A percentile compares a stretch with the other conserved stretches of the same genome.
phyloP scores from a whole-genome alignment of 2,797 vertebrate genomes.

The Mastacembelus armatus region DNA sequence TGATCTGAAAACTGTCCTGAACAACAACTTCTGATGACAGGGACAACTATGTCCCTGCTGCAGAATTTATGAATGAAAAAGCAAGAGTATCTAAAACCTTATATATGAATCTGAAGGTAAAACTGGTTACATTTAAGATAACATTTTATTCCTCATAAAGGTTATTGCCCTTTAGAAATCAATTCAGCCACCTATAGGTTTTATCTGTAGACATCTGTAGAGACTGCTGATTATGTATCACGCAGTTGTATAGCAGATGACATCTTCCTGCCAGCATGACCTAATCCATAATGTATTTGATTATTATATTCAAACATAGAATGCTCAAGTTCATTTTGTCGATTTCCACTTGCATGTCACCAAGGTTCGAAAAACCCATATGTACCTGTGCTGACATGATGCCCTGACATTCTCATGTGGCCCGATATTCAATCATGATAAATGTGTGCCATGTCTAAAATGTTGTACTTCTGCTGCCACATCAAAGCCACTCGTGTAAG shows the following conservation, averaged over 20 bases:
- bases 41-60: background rate
- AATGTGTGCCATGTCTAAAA: background rate
- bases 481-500: background rate
- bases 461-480: background rate
- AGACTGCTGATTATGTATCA: background rate
- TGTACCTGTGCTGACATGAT: background rate
- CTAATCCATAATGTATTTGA: background rate
- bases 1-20: background rate
- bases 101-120: background rate
- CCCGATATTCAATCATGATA: background rate
- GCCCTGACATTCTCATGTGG: background rate
- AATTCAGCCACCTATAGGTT: background rate
- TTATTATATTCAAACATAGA: background rate
- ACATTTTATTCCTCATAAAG: background rate
- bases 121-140: background rate
- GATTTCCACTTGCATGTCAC: background rate
- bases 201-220: background rate
- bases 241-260: background rate
- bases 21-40: slow-evolving; percentile 1
- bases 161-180: background rate
- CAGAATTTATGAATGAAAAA: background rate
- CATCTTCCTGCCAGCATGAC: background rate
- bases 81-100: background rate
- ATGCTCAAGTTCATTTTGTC: background rate
- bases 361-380: too few relatives aligned